Base-by-base conservation (phyloP, 92 coral and sea anemone species). In the Nematostella vectensis region DNA sequence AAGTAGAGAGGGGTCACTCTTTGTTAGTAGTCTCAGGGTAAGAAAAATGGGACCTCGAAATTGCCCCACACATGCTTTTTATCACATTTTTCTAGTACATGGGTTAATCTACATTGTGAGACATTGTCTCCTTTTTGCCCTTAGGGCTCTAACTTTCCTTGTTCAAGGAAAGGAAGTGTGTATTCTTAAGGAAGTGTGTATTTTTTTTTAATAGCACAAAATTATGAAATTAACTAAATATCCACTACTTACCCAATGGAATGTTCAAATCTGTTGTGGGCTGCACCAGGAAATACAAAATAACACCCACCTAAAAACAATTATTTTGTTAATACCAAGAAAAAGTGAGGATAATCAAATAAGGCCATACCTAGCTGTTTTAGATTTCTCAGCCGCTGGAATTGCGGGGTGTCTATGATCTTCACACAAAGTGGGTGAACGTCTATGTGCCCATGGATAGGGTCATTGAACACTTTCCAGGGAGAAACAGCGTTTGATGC, bases 391-490 rank as follows among this genome's bases (percentile, higher is more conserved):
- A 85, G 49, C 15, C 95, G 52, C 42, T 85, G 95, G 36, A 80
- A 85, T 65, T 85, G 95, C 38, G 95, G 77, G 1, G 88, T 85
- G 51, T 85, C 95, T 2, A 85, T 93, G 47, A 93, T 79, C 62
- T 82, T 79, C 25, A 93, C 87, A 21, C 88, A 85, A 17, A 93
- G 69, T 1, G 96, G 99, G 30, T 93, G 99, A 1, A 93, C 55
- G 62, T 86, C 94, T 29, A 93, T 93, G 28, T 78, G 95, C 2
- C 99, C 99, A 67, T 93, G 99, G 36, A 93, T 76, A 17, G 88
- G 78, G 38, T 93, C 99, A 75, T 93, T 93, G 39, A 93, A 87
- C 1, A 93, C 81, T 77, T 89, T 45, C 9, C 17, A 4, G 9
- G 51, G 4, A 45, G 51, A 22, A 45, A 17, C 21, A 45, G 51